phyloP scores from a whole-genome alignment of 2,797 vertebrate species.

The Lindbergichthys nudifrons region DNA sequence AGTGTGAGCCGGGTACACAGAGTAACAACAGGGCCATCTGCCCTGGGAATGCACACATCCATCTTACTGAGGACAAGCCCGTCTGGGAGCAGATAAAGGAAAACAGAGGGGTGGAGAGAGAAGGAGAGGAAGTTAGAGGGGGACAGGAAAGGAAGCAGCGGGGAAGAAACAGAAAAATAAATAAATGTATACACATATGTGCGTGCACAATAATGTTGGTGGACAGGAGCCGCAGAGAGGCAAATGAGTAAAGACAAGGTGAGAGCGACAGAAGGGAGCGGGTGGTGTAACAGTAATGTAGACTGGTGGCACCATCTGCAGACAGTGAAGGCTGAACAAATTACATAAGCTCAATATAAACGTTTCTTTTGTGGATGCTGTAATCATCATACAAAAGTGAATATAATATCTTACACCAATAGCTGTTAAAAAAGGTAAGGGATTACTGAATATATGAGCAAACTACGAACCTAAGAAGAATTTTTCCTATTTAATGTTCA shows the following conservation, averaged over 20 bases:
- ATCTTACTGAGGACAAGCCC: conserved; percentile 78
- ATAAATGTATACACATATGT: conserved; percentile 10
- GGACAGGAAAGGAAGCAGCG: conserved; percentile 15
- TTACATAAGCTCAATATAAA: conserved; percentile 10
- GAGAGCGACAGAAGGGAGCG: conserved; percentile 17
- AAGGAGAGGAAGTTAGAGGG: conserved; percentile 2
- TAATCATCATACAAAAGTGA: conserved; percentile 8
- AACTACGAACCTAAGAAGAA: neutral
- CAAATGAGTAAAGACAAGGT: conserved; percentile 43
- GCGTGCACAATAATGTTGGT: neutral
- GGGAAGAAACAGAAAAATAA: conserved; percentile 9
- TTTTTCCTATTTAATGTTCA: conserved; percentile 21
- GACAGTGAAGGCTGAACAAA: conserved; percentile 26
- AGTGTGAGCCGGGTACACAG: conserved; percentile 77
- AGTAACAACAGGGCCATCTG: conserved; percentile 83
- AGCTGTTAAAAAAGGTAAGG: neutral
- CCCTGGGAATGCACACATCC: conserved; percentile 81
- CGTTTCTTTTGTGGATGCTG: neutral
- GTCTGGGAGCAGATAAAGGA: conserved; percentile 63
- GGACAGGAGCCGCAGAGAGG: conserved; percentile 11
- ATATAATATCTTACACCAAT: neutral
- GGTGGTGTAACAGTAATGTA: conserved; percentile 11
- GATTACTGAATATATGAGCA: neutral
- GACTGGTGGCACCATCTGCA: conserved; percentile 36
- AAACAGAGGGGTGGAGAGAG: conserved; percentile 18